Conservation (phyloP, 1,140 invertebrate species). For the Popillia japonica region DNA sequence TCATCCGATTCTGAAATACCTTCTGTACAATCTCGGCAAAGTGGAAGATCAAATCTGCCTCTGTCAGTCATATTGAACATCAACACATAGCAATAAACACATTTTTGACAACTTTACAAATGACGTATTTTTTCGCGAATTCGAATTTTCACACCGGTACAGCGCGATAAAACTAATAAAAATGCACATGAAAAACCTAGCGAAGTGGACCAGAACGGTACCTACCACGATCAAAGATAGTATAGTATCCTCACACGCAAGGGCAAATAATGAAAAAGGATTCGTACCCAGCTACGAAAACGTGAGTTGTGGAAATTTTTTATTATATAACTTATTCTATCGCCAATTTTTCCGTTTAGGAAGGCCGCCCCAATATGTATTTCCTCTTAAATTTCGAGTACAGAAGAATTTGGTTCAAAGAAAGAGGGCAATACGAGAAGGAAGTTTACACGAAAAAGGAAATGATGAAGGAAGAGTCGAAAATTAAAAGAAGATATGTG, state of each 20-base stretch:
- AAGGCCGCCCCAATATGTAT: slow-evolving; percentile 41
- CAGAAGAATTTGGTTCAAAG: slow-evolving; percentile 55
- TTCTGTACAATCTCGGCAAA: too few species aligned
- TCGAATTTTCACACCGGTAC: background rate
- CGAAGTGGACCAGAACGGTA: slow-evolving; percentile 50
- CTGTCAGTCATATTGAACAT: too few species aligned
- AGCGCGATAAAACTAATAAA: background rate
- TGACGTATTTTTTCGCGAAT: background rate
- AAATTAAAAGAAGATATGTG: slow-evolving; percentile 51
- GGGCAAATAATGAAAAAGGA: slow-evolving; percentile 45
- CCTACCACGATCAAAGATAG: slow-evolving; percentile 48
- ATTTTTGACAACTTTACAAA: background rate
- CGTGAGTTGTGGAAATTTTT: slow-evolving; percentile 46
- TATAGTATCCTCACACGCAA: slow-evolving; percentile 53
- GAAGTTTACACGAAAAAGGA: slow-evolving; percentile 52
- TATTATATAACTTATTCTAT: too few species aligned
- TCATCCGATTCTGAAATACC: too few species aligned
- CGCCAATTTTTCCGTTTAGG: slow-evolving; percentile 17
- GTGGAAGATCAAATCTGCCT: too few species aligned
- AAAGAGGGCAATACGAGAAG: slow-evolving; percentile 51
- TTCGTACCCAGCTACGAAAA: slow-evolving; percentile 52
- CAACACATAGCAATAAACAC: too few species aligned
- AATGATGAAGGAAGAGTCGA: slow-evolving; percentile 48
- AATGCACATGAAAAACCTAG: slow-evolving; percentile 41
- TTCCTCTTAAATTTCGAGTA: slow-evolving; percentile 54